phyloP scores from a whole-genome alignment of 2,888 invertebrate species.

The Acanthococcus lagerstroemiae region DNA sequence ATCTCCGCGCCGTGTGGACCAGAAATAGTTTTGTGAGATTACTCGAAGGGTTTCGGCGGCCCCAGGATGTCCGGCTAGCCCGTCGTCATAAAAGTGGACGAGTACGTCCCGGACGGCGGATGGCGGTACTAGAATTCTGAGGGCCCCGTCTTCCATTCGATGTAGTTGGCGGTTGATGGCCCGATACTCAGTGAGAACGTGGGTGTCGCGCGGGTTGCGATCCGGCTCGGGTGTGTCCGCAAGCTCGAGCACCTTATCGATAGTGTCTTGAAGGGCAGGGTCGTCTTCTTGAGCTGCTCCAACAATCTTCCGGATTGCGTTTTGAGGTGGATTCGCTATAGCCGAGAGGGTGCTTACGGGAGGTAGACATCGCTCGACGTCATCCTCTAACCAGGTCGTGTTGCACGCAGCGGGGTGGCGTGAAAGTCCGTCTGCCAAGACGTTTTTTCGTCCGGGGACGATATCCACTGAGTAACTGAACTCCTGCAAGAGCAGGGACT shows the following conservation, averaged over 20 bases:
- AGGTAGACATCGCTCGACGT: neutral
- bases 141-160: too few species aligned
- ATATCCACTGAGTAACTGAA: conserved; percentile 34
- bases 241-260: too few species aligned
- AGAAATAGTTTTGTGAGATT: neutral
- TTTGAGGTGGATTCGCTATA: neutral
- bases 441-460: conserved; percentile 32
- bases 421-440: conserved; percentile 35
- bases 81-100: neutral
- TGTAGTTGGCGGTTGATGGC: neutral
- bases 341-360: neutral
- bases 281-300: neutral
- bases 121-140: too few species aligned
- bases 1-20: neutral
- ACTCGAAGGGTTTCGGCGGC: neutral
- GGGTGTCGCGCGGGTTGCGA: too few species aligned
- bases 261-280: neutral
- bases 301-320: neutral
- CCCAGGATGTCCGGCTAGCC: neutral
- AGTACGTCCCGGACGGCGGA: too few species aligned
- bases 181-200: too few species aligned
- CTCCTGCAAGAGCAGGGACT: conserved; percentile 35
- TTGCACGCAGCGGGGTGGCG: conserved; percentile 32
- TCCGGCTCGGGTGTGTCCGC: too few species aligned
- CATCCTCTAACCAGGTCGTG: too few species aligned